Conservation (phyloP, 2,888 invertebrate species). For the Leptodirus hochenwartii region DNA sequence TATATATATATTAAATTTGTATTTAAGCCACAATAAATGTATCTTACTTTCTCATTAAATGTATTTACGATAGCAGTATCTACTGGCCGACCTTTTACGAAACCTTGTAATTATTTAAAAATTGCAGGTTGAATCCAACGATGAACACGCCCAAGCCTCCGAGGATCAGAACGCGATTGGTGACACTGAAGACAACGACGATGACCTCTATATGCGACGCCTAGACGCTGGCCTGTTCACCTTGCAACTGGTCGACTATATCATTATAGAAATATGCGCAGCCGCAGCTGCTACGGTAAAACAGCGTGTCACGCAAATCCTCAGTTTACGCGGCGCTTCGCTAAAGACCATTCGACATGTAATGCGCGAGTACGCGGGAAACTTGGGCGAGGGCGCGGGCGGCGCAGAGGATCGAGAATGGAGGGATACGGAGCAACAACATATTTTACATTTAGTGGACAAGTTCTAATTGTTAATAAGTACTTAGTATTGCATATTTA, state of each 20-base stretch:
- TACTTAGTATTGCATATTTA: too few species aligned
- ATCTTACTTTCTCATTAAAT: too few species aligned
- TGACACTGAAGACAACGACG: constrained; percentile 41
- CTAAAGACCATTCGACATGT: constrained; percentile 84
- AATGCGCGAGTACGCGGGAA: constrained; percentile 93
- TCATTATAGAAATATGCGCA: constrained; percentile 61
- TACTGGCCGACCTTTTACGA: too few species aligned
- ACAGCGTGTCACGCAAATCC: constrained; percentile 71
- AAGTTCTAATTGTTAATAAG: constrained; percentile 55
- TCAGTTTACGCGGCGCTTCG: constrained; percentile 78
- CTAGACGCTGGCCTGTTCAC: constrained; percentile 93
- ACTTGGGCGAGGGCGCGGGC: constrained; percentile 87
- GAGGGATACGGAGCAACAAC: constrained; percentile 77
- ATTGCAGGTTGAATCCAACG: too few species aligned
- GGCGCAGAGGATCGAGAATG: constrained; percentile 73
- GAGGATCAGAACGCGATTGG: too few species aligned
- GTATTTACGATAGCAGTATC: too few species aligned
- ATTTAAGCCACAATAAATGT: too few species aligned
- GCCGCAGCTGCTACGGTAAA: constrained; percentile 55
- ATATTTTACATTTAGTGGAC: constrained; percentile 81
- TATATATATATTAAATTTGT: too few species aligned
- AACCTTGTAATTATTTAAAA: too few species aligned
- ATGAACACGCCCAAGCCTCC: too few species aligned
- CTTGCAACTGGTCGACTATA: constrained; percentile 84
- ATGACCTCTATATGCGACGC: constrained; percentile 73